Percentiles rank a stretch among this genome's conserved stretches.
Evolutionary conservation across 2,797 vertebrate genomes (phyloP).

Genomic region (Sebastolobus altivelis): DNA sequence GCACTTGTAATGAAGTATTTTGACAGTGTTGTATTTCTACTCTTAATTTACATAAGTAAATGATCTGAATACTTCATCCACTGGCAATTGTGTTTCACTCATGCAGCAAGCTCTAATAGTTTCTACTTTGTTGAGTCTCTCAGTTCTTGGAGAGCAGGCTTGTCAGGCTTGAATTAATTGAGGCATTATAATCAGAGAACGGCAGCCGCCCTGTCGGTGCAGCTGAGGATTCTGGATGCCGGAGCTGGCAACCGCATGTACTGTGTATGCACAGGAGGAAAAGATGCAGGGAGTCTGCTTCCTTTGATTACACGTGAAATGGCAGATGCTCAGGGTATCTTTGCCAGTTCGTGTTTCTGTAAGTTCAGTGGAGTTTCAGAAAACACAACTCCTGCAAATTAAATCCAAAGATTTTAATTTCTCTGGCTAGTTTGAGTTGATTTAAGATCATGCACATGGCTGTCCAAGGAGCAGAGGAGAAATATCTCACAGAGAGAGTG

Average conservation of each 20-base stretch:
- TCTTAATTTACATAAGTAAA: constrained; percentile 3
- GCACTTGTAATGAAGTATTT: background rate
- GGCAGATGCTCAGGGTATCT: constrained; percentile 31
- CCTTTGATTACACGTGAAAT: constrained; percentile 56
- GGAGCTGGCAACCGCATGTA: constrained; percentile 14
- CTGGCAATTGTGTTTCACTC: constrained; percentile 15
- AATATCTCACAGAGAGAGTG: constrained; percentile 6
- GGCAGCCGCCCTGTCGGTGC: constrained; percentile 47
- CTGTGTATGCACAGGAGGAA: constrained; percentile 33
- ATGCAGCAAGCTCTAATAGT: constrained; percentile 38
- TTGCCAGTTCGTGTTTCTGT: constrained; percentile 17
- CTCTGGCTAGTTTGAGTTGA: constrained; percentile 5
- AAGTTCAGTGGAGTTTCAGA: constrained; percentile 15
- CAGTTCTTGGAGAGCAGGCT: constrained; percentile 40
- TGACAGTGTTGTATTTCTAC: background rate
- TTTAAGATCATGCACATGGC: constrained; percentile 4
- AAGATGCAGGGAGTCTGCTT: constrained; percentile 33
- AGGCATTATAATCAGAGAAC: constrained; percentile 55
- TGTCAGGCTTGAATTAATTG: constrained; percentile 48
- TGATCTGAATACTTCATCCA: constrained; percentile 10
- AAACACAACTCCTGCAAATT: background rate
- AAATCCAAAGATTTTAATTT: background rate
- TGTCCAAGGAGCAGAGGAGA: constrained; percentile 15
- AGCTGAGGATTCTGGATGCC: constrained; percentile 42
- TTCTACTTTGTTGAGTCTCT: constrained; percentile 50